Evolutionary conservation across 2,113 vertebrate genomes (phyloP).

Genomic region (Erythrocercus mccallii): DNA sequence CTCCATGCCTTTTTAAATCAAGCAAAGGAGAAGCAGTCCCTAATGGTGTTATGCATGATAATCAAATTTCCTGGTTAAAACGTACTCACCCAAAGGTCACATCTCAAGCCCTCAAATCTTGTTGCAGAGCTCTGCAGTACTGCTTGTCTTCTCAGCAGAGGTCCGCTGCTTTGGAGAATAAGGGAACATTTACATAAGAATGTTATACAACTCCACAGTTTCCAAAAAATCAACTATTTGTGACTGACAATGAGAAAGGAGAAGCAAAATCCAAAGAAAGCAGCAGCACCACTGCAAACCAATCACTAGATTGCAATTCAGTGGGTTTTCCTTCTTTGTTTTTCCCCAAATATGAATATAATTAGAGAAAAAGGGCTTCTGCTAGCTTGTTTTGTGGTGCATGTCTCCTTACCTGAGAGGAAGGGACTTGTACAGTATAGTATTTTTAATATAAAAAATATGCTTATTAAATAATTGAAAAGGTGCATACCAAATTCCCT

Average conservation of each 20-base stretch:
- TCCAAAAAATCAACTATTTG: background rate
- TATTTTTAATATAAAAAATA: background rate
- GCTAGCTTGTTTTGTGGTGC: background rate
- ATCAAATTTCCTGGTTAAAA: background rate
- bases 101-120: background rate
- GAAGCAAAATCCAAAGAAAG: background rate
- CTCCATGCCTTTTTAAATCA: background rate
- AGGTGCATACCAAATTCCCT: background rate
- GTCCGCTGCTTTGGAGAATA: background rate
- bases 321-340: accelerated
- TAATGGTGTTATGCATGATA: background rate
- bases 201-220: background rate
- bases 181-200: background rate
- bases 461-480: background rate
- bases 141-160: background rate
- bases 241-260: background rate
- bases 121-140: background rate
- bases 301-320: background rate
- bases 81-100: background rate
- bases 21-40: background rate
- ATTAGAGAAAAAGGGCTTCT: background rate
- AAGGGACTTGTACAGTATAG: background rate
- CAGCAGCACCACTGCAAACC: background rate
- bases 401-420: background rate
- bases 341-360: background rate